Conservation (phyloP, 2,888 invertebrate species). For the Eupeodes luniger region DNA sequence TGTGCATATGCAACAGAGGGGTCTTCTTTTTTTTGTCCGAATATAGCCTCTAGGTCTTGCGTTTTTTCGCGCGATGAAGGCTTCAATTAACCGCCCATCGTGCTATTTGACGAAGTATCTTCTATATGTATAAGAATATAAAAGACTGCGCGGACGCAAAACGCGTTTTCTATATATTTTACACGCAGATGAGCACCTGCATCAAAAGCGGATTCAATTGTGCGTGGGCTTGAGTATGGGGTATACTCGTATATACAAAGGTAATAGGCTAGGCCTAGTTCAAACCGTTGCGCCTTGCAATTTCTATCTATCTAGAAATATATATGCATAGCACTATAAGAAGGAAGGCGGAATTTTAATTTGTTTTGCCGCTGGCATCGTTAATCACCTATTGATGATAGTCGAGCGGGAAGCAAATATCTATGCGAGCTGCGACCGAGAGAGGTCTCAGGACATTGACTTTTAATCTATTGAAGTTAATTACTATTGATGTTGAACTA, state of each 20-base stretch:
- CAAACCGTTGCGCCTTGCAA: constrained; percentile 35
- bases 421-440: too few species aligned
- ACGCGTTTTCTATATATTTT: constrained; percentile 24
- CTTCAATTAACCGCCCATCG: constrained; percentile 76
- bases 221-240: constrained; percentile 63
- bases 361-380: constrained; percentile 65
- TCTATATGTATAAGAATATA: not conserved
- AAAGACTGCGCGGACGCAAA: not conserved
- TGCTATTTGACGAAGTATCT: constrained; percentile 42
- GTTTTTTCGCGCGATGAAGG: constrained; percentile 68
- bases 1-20: constrained; percentile 8
- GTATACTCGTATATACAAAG: not conserved
- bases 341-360: constrained; percentile 71
- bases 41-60: constrained; percentile 38
- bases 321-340: not conserved
- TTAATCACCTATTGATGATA: constrained; percentile 63
- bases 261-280: constrained; percentile 37
- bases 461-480: constrained; percentile 44
- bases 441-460: constrained; percentile 47
- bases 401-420: constrained; percentile 1
- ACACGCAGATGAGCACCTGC: constrained; percentile 66
- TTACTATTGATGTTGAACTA: constrained; percentile 38
- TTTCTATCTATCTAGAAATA: not conserved
- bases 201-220: constrained; percentile 53
- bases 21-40: constrained; percentile 9